phyloP scores from a whole-genome alignment of 2,113 vertebrate species.

The Amblyopsis rosae region DNA sequence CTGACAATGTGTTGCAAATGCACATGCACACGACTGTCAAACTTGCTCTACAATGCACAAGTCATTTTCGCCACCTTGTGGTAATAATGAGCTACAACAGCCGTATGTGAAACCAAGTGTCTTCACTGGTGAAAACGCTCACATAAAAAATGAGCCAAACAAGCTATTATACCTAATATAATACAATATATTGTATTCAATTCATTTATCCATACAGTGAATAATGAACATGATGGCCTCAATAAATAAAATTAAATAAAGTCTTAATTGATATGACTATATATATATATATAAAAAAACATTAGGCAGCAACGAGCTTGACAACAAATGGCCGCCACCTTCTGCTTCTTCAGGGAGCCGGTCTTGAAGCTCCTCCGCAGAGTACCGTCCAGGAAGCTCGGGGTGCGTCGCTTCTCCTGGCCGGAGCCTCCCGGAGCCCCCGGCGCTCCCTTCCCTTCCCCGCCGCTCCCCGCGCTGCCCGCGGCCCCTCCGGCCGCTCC shows the following conservation, averaged over 20 bases:
- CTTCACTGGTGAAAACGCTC: too few relatives aligned
- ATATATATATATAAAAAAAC: too few relatives aligned
- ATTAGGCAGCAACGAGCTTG: too few relatives aligned
- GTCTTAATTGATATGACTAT: too few relatives aligned
- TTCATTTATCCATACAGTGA: too few relatives aligned
- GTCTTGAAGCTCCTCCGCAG: conserved; percentile 89
- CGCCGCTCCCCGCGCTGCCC: conserved; percentile 71
- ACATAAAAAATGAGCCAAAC: too few relatives aligned
- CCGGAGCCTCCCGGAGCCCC: conserved; percentile 58
- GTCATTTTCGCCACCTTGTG: background rate
- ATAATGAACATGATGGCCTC: too few relatives aligned
- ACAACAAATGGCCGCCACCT: conserved; percentile 63
- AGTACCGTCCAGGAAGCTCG: conserved; percentile 88
- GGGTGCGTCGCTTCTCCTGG: conserved; percentile 82
- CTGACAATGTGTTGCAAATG: background rate
- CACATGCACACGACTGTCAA: background rate
- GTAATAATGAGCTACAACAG: conserved; percentile 2
- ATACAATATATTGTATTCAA: too few relatives aligned
- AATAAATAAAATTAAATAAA: too few relatives aligned
- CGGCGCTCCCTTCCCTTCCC: conserved; percentile 51
- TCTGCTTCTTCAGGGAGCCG: conserved; percentile 89
- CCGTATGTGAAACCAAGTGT: too few relatives aligned
- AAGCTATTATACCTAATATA: too few relatives aligned
- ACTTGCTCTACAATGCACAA: too few relatives aligned
- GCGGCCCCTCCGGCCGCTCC: conserved; percentile 58